Evolutionary conservation across 2,797 vertebrate species (phyloP).

Genomic region (Coregonus ussuriensis): DNA sequence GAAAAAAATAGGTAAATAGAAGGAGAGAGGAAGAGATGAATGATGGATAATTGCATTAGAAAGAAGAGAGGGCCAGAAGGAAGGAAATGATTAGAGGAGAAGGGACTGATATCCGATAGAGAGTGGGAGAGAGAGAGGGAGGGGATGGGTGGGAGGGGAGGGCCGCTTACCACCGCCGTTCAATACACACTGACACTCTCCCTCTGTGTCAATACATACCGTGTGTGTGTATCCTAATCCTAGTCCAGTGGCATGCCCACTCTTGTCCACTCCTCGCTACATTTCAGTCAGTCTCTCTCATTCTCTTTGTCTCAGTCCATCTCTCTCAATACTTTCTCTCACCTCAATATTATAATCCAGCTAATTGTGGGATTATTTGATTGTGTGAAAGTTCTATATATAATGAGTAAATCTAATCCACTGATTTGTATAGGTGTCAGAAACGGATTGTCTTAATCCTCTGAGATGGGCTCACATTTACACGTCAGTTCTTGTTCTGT

Average conservation of each 20-base stretch:
- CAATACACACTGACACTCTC: constrained; percentile 77
- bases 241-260: constrained; percentile 37
- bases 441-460: neutral
- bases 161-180: constrained; percentile 71
- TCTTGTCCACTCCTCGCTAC: constrained; percentile 43
- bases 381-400: neutral
- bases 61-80: constrained; percentile 78
- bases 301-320: constrained; percentile 25
- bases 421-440: neutral
- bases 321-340: constrained; percentile 29
- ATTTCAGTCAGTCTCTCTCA: constrained; percentile 44
- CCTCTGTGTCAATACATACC: constrained; percentile 72
- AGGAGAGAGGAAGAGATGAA: constrained; percentile 62
- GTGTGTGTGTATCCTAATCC: constrained; percentile 50
- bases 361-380: neutral
- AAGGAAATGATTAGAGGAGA: constrained; percentile 82
- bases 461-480: neutral
- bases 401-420: neutral
- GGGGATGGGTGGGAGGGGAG: constrained; percentile 55
- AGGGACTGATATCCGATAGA: constrained; percentile 79
- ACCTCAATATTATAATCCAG: constrained; percentile 7
- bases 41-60: constrained; percentile 79
- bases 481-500: constrained; percentile 22
- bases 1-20: constrained; percentile 41
- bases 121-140: constrained; percentile 23